Base-by-base conservation (phyloP, 2,797 vertebrate species). In the Myotis daubentonii region DNA sequence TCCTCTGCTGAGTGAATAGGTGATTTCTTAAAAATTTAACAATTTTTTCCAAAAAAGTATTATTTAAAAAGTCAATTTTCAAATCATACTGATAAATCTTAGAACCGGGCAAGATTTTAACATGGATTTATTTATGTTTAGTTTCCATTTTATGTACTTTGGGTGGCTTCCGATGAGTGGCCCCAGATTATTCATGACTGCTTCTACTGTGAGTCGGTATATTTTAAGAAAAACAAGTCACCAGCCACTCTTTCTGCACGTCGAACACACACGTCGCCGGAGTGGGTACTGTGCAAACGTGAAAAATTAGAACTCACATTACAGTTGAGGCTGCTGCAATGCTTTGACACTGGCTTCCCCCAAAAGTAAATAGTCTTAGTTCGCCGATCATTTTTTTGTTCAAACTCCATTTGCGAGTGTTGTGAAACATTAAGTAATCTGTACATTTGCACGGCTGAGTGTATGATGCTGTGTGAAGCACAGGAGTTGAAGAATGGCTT, bases 181-280 rank as follows among this genome's bases (percentile, higher is more conserved):
- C 38, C 66, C 62, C 82, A 62, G 6, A 5, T 70, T 89, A 89
- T 93, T 96, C 51, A 16, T 95, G 57, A 84, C 70, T 94, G 49
- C 78, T n/a, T 94, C 68, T 74, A 76, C 71, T 15, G 0, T 95
- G 88, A 70, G 10, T 47, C 90, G 86, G 80, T 87, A 65, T 80
- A 89, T 95, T 87, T 93, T 81, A 93, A 96, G 88, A 96, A 94
- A 84, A 94, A 94, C 96, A 96, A 96, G 78, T 85, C 78, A 68
- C 70, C 65, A 89, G 80, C 68, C 86, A 30, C 68, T 92, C 36
- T 96, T 87, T 96, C 81, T 90, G 91, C 23, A 36, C 86, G 95
- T 92, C 95, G 79, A 97, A 20, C 92, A 94, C 86, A 79, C 57
- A 90, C 41, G 28, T 76, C 0, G 9, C 86, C 55, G 51, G 30